Conservation (phyloP, 2,888 invertebrate species). For the Morinoia aosen region DNA sequence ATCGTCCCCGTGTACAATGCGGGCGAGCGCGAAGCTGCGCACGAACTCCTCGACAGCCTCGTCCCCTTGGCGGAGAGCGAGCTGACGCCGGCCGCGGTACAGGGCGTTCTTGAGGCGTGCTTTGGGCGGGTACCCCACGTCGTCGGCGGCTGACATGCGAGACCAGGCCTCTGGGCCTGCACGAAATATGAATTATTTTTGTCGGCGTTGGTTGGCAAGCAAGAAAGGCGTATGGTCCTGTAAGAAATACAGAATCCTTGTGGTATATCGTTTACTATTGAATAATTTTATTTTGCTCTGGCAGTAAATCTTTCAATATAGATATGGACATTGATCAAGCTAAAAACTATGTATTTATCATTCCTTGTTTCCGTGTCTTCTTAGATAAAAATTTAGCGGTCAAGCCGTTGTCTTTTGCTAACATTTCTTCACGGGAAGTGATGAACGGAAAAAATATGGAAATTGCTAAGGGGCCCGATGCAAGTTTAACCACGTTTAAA, state of each 20-base stretch:
- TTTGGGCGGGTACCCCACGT: conserved; percentile 58
- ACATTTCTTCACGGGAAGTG: too few relatives aligned
- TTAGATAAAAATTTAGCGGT: background rate
- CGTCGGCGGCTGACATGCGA: conserved; percentile 21
- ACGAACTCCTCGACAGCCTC: conserved; percentile 60
- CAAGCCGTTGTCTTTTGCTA: too few relatives aligned
- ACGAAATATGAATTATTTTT: background rate
- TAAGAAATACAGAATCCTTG: background rate
- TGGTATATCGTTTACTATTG: background rate
- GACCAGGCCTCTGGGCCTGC: background rate
- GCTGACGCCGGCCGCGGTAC: conserved; percentile 62
- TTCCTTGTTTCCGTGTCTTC: background rate
- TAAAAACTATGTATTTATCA: background rate
- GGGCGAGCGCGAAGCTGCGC: conserved; percentile 60
- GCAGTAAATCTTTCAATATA: background rate
- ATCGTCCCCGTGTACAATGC: conserved; percentile 65
- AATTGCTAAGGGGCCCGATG: too few relatives aligned
- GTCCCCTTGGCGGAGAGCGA: conserved; percentile 58
- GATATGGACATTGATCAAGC: background rate
- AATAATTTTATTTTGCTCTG: background rate
- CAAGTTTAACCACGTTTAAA: too few relatives aligned
- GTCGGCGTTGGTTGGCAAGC: too few relatives aligned
- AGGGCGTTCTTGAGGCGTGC: conserved; percentile 64
- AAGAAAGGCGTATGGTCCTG: too few relatives aligned
- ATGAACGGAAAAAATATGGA: too few relatives aligned